Conservation (phyloP, 2,113 vertebrate genomes). For the Oncorhynchus nerka region DNA sequence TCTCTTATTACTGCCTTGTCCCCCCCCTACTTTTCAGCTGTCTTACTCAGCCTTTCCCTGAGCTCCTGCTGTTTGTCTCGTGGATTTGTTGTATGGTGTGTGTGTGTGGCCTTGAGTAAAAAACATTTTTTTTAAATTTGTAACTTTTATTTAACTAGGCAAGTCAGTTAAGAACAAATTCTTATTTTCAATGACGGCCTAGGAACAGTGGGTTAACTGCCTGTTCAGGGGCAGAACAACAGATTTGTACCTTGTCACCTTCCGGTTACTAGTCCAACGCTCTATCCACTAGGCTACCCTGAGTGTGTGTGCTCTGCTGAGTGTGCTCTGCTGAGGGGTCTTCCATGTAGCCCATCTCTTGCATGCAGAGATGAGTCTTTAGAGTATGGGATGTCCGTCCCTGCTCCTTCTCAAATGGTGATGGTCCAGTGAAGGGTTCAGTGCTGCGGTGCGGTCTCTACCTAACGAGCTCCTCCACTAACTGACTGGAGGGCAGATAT, state of each 20-base stretch:
- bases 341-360: slow-evolving; percentile 91
- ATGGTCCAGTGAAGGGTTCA: slow-evolving; percentile 72
- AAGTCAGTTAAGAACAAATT: too few species aligned
- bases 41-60: not conserved
- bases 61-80: slow-evolving; percentile 38
- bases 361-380: slow-evolving; percentile 84
- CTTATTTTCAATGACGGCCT: too few species aligned
- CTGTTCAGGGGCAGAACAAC: too few species aligned
- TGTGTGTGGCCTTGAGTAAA: too few species aligned
- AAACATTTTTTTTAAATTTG: too few species aligned
- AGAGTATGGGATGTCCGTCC: slow-evolving; percentile 63
- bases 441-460: slow-evolving; percentile 58
- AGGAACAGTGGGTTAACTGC: too few species aligned
- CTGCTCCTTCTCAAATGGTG: slow-evolving; percentile 74
- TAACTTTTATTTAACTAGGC: too few species aligned
- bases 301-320: not conserved
- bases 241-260: too few species aligned
- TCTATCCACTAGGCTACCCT: too few species aligned
- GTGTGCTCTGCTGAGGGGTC: slow-evolving; percentile 75
- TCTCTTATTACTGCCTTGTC: not conserved
- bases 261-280: too few species aligned
- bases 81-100: not conserved
- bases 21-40: slow-evolving; percentile 2
- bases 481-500: slow-evolving; percentile 61
- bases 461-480: slow-evolving; percentile 74